Evolutionary conservation across 2,113 vertebrate genomes (phyloP).

Genomic region (Petrocephalus microphthalmus): DNA sequence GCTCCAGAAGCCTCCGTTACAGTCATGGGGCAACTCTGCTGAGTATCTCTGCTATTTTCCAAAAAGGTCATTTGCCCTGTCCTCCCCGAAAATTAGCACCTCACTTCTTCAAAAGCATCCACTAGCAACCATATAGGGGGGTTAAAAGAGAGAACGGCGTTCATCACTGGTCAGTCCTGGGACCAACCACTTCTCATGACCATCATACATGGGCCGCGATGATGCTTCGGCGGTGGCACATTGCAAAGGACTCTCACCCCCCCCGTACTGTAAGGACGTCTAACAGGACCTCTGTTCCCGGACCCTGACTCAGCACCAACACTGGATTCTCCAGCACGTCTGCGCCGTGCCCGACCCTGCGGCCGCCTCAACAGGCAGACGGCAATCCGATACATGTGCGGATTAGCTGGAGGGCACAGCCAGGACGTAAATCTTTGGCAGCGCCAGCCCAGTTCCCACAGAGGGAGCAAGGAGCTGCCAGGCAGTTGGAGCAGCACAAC

Average conservation of each 20-base stretch:
- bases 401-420: constrained; percentile 19
- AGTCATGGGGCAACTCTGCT: background rate
- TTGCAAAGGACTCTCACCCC: background rate
- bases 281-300: background rate
- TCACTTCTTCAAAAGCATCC: background rate
- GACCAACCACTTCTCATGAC: background rate
- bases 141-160: background rate
- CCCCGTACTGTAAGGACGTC: background rate
- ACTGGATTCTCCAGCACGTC: constrained; percentile 11
- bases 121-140: background rate
- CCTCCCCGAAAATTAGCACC: background rate
- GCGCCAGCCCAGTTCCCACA: constrained; percentile 5
- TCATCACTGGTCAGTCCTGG: background rate
- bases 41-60: background rate
- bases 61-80: background rate
- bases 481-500: background rate
- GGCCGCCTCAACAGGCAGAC: constrained; percentile 18
- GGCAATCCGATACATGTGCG: constrained; percentile 25
- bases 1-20: background rate
- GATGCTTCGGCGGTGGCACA: background rate
- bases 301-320: background rate
- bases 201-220: background rate
- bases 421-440: constrained; percentile 22
- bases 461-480: background rate
- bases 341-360: background rate